Conservation (phyloP, 2,113 vertebrate genomes). For the Bubo bubo region DNA sequence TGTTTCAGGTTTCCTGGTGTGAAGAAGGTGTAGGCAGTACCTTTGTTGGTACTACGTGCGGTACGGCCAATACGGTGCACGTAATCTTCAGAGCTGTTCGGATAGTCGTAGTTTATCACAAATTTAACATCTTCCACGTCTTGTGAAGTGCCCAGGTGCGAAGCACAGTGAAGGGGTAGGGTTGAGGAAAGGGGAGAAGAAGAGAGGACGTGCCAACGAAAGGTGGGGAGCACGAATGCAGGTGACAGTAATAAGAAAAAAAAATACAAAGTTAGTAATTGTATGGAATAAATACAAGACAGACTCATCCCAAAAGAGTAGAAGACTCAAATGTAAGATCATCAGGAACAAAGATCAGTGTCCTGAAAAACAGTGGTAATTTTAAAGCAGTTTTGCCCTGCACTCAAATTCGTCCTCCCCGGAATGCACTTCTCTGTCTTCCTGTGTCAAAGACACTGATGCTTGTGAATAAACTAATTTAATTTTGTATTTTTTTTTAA, state of each 20-base stretch:
- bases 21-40: constrained; percentile 99
- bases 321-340: constrained; percentile 49
- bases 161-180: constrained; percentile 71
- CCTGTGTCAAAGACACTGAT: not conserved
- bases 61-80: constrained; percentile 97
- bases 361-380: not conserved
- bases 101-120: constrained; percentile 99
- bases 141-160: constrained; percentile 71
- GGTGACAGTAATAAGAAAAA: constrained; percentile 83
- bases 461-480: not conserved
- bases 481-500: not conserved
- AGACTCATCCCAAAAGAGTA: constrained; percentile 84
- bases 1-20: constrained; percentile 96
- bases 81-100: constrained; percentile 96
- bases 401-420: constrained; percentile 57
- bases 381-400: constrained; percentile 51
- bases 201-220: constrained; percentile 80
- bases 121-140: constrained; percentile 99
- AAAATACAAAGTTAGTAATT: constrained; percentile 74
- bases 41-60: constrained; percentile 97
- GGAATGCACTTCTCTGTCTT: constrained; percentile 9
- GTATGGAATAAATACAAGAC: constrained; percentile 68
- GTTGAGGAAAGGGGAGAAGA: constrained; percentile 75
- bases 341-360: not conserved
- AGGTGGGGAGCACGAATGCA: constrained; percentile 82